Percentiles rank a stretch among this genome's conserved stretches.
Evolutionary conservation across 2,797 vertebrate genomes (phyloP).

Genomic region (Rhinella marina): DNA sequence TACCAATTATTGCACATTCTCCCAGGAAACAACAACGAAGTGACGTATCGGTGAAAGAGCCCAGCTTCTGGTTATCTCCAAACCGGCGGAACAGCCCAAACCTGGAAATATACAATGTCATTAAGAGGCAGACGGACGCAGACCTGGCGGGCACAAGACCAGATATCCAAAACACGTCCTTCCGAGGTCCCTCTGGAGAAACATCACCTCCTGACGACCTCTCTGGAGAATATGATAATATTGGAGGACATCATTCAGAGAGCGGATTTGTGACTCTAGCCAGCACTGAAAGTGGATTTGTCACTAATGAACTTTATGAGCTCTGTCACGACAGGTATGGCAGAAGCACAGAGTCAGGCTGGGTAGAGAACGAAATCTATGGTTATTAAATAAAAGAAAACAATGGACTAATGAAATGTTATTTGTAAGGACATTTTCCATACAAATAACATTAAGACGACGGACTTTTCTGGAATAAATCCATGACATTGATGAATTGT

Average conservation of each 20-base stretch:
- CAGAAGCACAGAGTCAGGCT: slow-evolving; percentile 82
- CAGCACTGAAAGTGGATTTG: slow-evolving; percentile 88
- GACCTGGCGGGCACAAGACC: slow-evolving; percentile 78
- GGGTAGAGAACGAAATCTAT: slow-evolving; percentile 88
- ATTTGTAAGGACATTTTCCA: neutral
- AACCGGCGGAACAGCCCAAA: slow-evolving; percentile 70
- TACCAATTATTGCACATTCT: neutral
- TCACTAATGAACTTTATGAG: slow-evolving; percentile 95
- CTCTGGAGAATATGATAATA: slow-evolving; percentile 79
- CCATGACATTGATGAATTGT: neutral
- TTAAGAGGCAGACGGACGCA: slow-evolving; percentile 78
- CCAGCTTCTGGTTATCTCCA: slow-evolving; percentile 73
- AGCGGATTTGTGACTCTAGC: slow-evolving; percentile 74
- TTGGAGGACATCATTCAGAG: slow-evolving; percentile 71
- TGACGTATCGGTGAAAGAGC: slow-evolving; percentile 70
- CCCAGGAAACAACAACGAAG: slow-evolving; percentile 77
- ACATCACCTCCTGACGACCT: slow-evolving; percentile 64
- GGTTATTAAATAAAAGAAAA: slow-evolving; percentile 67
- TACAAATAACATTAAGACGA: neutral
- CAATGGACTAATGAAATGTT: neutral
- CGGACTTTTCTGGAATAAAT: neutral
- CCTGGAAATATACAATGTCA: slow-evolving; percentile 82
- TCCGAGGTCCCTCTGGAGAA: slow-evolving; percentile 66
- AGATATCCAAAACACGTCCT: slow-evolving; percentile 80
- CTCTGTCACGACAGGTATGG: slow-evolving; percentile 74